Conservation (phyloP, 2,797 vertebrate genomes). For the Monodelphis domestica region DNA sequence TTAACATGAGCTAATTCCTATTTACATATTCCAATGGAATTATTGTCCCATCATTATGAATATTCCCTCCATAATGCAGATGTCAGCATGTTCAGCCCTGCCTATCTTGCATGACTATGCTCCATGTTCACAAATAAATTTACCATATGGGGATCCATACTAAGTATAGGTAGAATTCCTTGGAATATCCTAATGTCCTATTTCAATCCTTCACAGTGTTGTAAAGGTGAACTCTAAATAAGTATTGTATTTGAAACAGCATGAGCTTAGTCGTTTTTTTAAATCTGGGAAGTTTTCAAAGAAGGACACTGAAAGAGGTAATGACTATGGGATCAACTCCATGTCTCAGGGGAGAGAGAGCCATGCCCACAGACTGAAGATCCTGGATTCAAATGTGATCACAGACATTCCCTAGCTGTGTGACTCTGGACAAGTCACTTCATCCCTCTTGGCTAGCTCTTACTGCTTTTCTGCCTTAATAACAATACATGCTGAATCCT, state of each 20-base stretch:
- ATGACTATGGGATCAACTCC: too few species aligned
- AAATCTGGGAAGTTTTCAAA: background rate
- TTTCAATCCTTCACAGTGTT: background rate
- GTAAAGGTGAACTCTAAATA: background rate
- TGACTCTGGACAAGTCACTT: too few species aligned
- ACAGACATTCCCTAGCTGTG: too few species aligned
- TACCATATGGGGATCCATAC: background rate
- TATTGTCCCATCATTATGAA: background rate
- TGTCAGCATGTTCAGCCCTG: background rate
- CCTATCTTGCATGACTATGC: background rate
- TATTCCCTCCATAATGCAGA: background rate
- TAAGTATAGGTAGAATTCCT: background rate
- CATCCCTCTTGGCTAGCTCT: too few species aligned
- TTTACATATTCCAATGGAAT: background rate
- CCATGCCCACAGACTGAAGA: too few species aligned
- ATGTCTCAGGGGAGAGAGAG: too few species aligned
- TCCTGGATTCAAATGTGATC: too few species aligned
- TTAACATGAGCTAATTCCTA: conserved; percentile 7
- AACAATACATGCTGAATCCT: too few species aligned
- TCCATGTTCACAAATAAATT: background rate
- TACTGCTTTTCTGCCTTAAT: too few species aligned
- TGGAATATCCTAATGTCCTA: background rate
- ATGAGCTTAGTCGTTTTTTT: background rate
- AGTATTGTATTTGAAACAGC: background rate
- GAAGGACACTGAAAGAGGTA: background rate